Evolutionary conservation across 2,888 invertebrate species (phyloP), one percentile per base, ranked within the genome.

Genomic region (Lepidochrysops patricia): DNA sequence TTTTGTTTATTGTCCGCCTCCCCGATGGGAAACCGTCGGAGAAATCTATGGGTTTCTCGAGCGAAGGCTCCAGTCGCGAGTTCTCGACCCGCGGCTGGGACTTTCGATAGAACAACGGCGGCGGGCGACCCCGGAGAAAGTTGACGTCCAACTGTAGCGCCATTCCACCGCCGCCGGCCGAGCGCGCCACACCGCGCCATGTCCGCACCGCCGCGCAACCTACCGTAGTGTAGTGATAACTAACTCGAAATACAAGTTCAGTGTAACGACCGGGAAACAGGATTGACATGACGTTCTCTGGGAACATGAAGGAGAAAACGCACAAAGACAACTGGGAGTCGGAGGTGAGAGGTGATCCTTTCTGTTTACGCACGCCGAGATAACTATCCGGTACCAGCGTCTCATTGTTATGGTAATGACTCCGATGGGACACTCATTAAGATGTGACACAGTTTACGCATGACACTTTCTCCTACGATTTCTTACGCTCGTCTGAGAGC

Each of bases 121-220:
- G 49, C 32, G 13, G 23, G 15, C 72, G 73, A 74, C 69, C 70
- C 70, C 76, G 80, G 88, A 88, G 90, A 90, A 90, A 90, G 90
- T 90, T 90, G n/a, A n/a, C n/a, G n/a, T n/a, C n/a, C n/a, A 88
- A 89, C 89, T 83, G 89, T 89, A 79, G 87, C 78, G 75, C 85
- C 84, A 82, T 83, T 84, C 77, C 76, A 76, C 71, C 63, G 61
- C 67, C 58, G 61, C 61, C 60, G 58, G 68, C 70, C 67, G 68
- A 73, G 70, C 65, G 69, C 70, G 73, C 66, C 67, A 69, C 62
- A 66, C 69, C 70, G 68, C 62, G 67, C 70, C 71, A 67, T 65
- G 66, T 69, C 61, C 62, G 54, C 62, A 34, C 61, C 54, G 56
- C 61, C 57, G 60, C 64, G 60, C 62, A 80, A 80, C 83, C 82